A percentile compares a stretch with the other conserved stretches of the same genome.
Conservation (phyloP, 2,797 vertebrate genomes). For the Rachycentron canadum region DNA sequence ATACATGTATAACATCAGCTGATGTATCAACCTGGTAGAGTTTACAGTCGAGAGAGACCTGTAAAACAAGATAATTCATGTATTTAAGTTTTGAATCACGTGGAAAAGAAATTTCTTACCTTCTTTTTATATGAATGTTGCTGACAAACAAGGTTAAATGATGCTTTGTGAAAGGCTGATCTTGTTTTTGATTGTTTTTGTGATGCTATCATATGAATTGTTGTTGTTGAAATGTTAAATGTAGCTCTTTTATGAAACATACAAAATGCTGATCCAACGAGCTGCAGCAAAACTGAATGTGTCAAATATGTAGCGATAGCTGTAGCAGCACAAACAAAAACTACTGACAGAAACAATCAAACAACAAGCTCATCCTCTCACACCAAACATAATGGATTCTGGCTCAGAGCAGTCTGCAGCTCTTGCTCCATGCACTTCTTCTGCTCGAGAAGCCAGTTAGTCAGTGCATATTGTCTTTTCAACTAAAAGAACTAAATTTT, state of each 20-base stretch:
- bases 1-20: neutral
- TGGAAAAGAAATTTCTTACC: neutral
- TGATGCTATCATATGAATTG: too few relatives aligned
- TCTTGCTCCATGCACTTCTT: neutral
- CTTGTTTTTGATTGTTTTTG: neutral
- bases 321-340: neutral
- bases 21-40: neutral
- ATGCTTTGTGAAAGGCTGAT: neutral
- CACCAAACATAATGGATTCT: neutral
- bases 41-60: neutral
- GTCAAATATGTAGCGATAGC: neutral
- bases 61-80: neutral
- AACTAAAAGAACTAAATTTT: neutral
- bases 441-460: neutral
- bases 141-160: neutral
- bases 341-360: neutral
- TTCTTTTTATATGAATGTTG: neutral
- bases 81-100: neutral
- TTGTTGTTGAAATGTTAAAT: neutral
- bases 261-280: too few relatives aligned
- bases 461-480: slow-evolving; percentile 1
- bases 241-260: neutral
- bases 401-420: neutral
- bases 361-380: neutral
- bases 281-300: neutral